Conservation (phyloP, 2,888 invertebrate species). For the Lepidonotus clava region DNA sequence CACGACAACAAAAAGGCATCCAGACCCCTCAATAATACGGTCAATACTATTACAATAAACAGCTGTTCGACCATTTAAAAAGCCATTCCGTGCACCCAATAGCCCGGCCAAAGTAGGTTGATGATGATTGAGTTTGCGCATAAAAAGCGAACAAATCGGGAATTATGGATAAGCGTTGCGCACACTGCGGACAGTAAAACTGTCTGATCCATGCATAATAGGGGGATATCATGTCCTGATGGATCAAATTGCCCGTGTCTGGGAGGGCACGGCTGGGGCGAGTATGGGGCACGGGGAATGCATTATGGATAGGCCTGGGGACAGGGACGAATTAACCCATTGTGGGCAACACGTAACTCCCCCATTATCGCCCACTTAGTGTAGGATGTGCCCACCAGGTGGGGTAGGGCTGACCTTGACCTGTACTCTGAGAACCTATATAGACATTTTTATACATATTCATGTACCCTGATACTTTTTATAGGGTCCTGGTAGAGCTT, state of each 20-base stretch:
- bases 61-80: no score
- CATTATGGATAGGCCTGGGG: not conserved
- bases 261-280: not conserved
- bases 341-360: not conserved
- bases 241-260: conserved; percentile 19
- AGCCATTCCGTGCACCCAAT: not conserved
- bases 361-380: no score
- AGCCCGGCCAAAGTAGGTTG: not conserved
- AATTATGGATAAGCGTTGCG: conserved; percentile 7
- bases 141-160: not conserved
- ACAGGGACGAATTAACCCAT: not conserved
- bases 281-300: not conserved
- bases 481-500: no score
- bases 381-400: no score
- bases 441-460: no score
- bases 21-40: no score
- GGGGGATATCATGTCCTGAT: conserved; percentile 1
- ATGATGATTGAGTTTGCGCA: no score
- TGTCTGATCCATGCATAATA: conserved; percentile 3
- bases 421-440: no score
- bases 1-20: no score
- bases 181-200: not conserved
- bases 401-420: no score
- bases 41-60: no score
- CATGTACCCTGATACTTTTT: no score